Conservation (phyloP, 2,888 invertebrate genomes). For the Diarsia dahlii region DNA sequence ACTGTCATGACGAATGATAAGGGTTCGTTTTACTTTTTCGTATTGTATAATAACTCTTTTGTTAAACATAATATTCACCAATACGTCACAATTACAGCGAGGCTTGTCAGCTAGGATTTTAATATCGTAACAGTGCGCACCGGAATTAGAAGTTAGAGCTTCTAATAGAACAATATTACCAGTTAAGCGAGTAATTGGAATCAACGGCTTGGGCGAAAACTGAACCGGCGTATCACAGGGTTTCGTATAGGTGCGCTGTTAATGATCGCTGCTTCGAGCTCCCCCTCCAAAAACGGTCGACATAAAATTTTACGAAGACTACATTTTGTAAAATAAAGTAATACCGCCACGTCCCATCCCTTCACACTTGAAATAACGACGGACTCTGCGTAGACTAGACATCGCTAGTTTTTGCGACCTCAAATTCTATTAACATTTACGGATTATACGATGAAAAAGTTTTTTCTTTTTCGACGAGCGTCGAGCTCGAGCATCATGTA, state of each 20-base stretch:
- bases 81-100: constrained; percentile 31
- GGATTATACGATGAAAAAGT: constrained; percentile 44
- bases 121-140: constrained; percentile 57
- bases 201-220: constrained; percentile 77
- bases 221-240: constrained; percentile 68
- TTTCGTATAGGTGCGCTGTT: constrained; percentile 77
- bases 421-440: constrained; percentile 61
- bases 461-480: constrained; percentile 23
- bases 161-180: constrained; percentile 75
- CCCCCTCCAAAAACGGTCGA: constrained; percentile 78
- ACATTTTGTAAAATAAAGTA: constrained; percentile 86
- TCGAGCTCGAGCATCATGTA: constrained; percentile 34
- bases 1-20: constrained; percentile 22
- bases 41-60: constrained; percentile 23
- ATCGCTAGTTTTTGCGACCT: constrained; percentile 69
- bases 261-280: constrained; percentile 76
- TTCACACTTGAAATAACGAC: constrained; percentile 75
- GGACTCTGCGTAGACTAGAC: constrained; percentile 72
- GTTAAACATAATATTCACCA: not conserved
- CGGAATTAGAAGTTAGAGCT: constrained; percentile 68
- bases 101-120: constrained; percentile 46
- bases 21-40: constrained; percentile 15
- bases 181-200: constrained; percentile 82
- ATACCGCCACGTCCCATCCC: constrained; percentile 71
- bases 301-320: constrained; percentile 87